Base-by-base conservation (phyloP, 2,888 invertebrate species). In the Andrena haemorrhoa region DNA sequence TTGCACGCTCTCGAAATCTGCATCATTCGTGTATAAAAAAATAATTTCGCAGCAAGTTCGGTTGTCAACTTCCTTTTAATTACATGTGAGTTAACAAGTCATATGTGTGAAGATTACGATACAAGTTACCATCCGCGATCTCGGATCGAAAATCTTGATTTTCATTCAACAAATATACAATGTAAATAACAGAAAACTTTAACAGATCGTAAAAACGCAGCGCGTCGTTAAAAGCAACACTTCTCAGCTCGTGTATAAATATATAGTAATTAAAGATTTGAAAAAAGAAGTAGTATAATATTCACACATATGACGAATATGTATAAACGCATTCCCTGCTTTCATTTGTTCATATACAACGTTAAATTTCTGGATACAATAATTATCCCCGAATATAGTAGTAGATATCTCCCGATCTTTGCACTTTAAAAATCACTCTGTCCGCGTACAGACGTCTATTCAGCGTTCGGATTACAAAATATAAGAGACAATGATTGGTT, bases 21-120 rank as follows among this genome's bases (percentile, higher is more conserved):
- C 58, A 68, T 47, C 66, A 68, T 80, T 78, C 49, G 65, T 71
- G 78, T 51, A 83, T 85, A 86, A 61, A 85, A 86, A 86, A 85
- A 86, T 86, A 86, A 86, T 85, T 78, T 77, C 23, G 64, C 53
- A 79, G 73, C 63, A 78, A 82, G 63, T 41, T 78, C 35, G 41
- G 7, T 47, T 56, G 16, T 75, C 31, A 51, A 53, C 65, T 58
- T 78, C 41, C 23, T 49, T 56, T 68, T 49, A 69, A 23, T 64
- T 73, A 84, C 64, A 66, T 41, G 60, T 47, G 47, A 70, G 26
- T 60, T 20, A 20, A 65, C 49, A 47, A 66, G 65, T 79, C 74
- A 76, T n/a, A 64, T 66, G 76, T 73, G 81, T 64, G 60, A 75
- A 68, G 16, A 75, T 75, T 75, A 80, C 66, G 64, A 51, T 53